Percentiles rank a stretch among this genome's conserved stretches.
Evolutionary conservation across 2,113 vertebrate species (phyloP).

Genomic region (Bettongia penicillata): DNA sequence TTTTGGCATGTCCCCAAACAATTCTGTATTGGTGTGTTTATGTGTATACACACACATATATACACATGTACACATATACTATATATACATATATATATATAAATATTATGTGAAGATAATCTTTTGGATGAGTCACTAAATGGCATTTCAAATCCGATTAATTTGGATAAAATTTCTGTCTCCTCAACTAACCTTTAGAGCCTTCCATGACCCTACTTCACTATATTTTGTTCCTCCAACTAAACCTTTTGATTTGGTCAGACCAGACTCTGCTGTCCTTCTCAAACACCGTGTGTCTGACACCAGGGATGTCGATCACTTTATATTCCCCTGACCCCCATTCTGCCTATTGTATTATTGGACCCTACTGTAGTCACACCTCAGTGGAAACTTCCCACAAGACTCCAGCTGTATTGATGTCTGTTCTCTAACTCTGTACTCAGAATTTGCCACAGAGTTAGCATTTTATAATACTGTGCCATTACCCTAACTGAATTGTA

Average conservation of each 20-base stretch:
- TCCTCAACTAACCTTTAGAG: not conserved
- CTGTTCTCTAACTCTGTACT: not conserved
- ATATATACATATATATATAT: not conserved
- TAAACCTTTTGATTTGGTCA: not conserved
- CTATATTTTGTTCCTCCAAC: not conserved
- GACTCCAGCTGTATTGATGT: not conserved
- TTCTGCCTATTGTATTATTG: not conserved
- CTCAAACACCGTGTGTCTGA: not conserved
- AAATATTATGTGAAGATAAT: not conserved
- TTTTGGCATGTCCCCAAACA: not conserved
- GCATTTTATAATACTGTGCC: not conserved
- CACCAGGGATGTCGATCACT: too few species aligned
- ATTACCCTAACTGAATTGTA: not conserved
- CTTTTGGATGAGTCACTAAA: not conserved
- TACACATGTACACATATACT: too few species aligned
- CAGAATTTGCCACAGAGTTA: not conserved
- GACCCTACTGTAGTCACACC: not conserved
- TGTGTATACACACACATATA: too few species aligned
- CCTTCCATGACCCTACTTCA: not conserved
- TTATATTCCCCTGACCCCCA: not conserved
- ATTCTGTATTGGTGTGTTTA: too few species aligned
- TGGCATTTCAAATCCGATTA: not conserved
- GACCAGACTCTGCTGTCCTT: not conserved
- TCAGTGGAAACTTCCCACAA: not conserved
- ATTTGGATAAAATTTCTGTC: not conserved